Conservation (phyloP, 2,888 invertebrate genomes). For the Blastobasis lacticolella region DNA sequence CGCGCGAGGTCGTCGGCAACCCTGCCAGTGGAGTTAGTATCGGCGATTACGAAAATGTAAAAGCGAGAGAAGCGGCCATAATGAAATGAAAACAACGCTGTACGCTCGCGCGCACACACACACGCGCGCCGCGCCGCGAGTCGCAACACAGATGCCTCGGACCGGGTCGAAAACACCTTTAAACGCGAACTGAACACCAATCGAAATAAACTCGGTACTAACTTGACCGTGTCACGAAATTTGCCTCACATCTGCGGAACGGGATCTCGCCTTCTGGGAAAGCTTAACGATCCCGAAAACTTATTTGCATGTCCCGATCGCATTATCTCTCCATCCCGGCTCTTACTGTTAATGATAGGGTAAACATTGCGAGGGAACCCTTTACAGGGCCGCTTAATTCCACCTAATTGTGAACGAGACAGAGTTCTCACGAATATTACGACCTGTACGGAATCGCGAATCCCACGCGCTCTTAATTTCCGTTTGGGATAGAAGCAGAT, state of each 20-base stretch:
- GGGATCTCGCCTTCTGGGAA: slow-evolving; percentile 70
- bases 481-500: slow-evolving; percentile 50
- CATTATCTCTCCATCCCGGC: slow-evolving; percentile 52
- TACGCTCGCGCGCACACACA: slow-evolving; percentile 49
- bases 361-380: slow-evolving; percentile 55
- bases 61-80: slow-evolving; percentile 65
- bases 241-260: slow-evolving; percentile 64
- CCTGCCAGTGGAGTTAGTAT: slow-evolving; percentile 54
- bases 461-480: slow-evolving; percentile 61
- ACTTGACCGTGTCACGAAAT: slow-evolving; percentile 68
- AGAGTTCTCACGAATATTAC: slow-evolving; percentile 69
- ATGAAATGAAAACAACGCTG: slow-evolving; percentile 66
- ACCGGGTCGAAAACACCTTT: slow-evolving; percentile 73
- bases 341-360: slow-evolving; percentile 60
- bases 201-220: slow-evolving; percentile 64
- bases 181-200: slow-evolving; percentile 61
- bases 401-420: slow-evolving; percentile 60
- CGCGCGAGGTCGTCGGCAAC: slow-evolving; percentile 28
- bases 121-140: slow-evolving; percentile 18
- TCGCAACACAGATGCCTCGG: slow-evolving; percentile 42
- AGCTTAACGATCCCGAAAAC: slow-evolving; percentile 64
- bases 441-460: slow-evolving; percentile 53
- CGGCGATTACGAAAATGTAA: slow-evolving; percentile 68
- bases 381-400: slow-evolving; percentile 57
- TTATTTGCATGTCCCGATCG: slow-evolving; percentile 65